Conservation (phyloP, 2,113 vertebrate species). For the Megaptera novaeangliae region DNA sequence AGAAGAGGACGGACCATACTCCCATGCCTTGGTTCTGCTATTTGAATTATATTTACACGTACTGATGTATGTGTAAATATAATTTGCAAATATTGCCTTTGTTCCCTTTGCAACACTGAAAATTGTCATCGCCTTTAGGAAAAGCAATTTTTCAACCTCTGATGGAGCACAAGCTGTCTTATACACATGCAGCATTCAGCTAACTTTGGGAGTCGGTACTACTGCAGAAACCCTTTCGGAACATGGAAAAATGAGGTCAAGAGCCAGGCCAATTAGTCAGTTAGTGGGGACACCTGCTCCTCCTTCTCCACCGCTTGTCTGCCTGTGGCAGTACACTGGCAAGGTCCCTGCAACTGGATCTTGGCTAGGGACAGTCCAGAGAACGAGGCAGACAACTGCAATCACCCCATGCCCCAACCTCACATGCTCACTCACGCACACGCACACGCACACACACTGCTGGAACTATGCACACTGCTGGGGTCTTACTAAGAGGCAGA, state of each 20-base stretch:
- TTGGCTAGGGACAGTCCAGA: background rate
- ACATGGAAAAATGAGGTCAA: conserved; percentile 31
- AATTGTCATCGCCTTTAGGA: conserved; percentile 34
- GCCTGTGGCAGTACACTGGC: background rate
- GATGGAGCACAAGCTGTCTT: background rate
- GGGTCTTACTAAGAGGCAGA: background rate
- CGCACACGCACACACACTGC: background rate
- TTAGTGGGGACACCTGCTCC: conserved; percentile 34
- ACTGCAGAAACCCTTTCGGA: conserved; percentile 37
- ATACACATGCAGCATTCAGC: conserved; percentile 6
- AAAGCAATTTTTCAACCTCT: conserved; percentile 6
- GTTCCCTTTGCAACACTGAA: conserved; percentile 30
- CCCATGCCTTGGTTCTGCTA: background rate
- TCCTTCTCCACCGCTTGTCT: background rate
- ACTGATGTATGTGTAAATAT: background rate
- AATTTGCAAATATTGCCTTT: conserved; percentile 48
- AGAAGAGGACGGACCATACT: background rate
- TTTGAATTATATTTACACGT: background rate
- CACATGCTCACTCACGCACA: rapidly evolving
- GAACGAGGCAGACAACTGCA: background rate
- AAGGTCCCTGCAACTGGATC: background rate
- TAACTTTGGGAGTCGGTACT: background rate
- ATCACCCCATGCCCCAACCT: too few relatives aligned
- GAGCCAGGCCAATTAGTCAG: conserved; percentile 24
- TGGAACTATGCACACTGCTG: rapidly evolving